Conservation (phyloP, 2,797 vertebrate genomes). For the Hyperoplus lanceolatus region DNA sequence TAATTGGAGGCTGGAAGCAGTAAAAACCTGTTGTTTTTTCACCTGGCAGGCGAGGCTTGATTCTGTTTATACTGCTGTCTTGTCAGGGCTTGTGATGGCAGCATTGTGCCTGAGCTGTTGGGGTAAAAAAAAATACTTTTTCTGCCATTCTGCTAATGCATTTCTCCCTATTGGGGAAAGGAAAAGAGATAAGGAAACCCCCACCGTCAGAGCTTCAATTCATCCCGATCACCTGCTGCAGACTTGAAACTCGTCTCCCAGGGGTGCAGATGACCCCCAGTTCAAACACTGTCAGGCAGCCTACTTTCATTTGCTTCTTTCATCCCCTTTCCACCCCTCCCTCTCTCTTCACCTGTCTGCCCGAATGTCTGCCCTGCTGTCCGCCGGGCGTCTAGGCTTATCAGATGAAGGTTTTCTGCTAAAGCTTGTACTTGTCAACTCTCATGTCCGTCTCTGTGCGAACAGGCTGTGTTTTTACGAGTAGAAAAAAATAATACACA, state of each 20-base stretch:
- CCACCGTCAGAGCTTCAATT: constrained; percentile 42
- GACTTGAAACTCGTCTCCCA: constrained; percentile 60
- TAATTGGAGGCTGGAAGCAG: constrained; percentile 32
- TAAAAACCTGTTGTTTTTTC: constrained; percentile 49
- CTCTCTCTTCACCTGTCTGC: constrained; percentile 17
- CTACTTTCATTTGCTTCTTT: constrained; percentile 63
- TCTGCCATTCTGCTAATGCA: constrained; percentile 68
- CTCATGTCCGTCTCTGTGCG: constrained; percentile 62
- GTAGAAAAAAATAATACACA: constrained; percentile 24
- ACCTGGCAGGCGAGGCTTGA: constrained; percentile 12
- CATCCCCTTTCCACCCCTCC: constrained; percentile 39
- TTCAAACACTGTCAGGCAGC: constrained; percentile 69
- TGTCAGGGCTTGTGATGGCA: constrained; percentile 39
- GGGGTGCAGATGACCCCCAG: constrained; percentile 64
- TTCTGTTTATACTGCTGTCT: constrained; percentile 30
- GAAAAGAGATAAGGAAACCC: constrained; percentile 44
- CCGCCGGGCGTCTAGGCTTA: constrained; percentile 53
- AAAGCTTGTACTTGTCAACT: constrained; percentile 65
- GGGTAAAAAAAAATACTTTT: constrained; percentile 28
- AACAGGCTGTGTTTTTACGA: constrained; percentile 63
- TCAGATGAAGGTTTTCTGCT: constrained; percentile 65
- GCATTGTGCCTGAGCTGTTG: constrained; percentile 38
- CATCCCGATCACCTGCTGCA: constrained; percentile 48
- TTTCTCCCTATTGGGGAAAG: constrained; percentile 62
- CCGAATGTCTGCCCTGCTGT: constrained; percentile 18